Conservation (phyloP, 1,140 invertebrate genomes). For the Scaptomyza graminum region DNA sequence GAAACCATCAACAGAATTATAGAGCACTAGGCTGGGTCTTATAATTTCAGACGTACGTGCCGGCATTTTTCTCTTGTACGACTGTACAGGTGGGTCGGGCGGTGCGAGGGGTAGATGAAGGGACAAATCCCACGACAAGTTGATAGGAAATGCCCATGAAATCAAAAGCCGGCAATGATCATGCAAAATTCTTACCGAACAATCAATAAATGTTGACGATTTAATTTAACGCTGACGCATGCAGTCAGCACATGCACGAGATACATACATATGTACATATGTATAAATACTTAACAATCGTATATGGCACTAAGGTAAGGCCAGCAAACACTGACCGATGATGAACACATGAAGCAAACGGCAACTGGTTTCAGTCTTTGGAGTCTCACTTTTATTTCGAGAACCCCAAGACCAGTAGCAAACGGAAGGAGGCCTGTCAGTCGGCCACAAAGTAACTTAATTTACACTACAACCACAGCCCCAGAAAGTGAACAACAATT, state of each 20-base stretch:
- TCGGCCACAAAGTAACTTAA: slow-evolving; percentile 73
- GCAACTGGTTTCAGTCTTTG: slow-evolving; percentile 58
- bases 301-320: slow-evolving; percentile 23
- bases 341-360: slow-evolving; percentile 39
- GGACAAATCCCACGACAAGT: slow-evolving; percentile 56
- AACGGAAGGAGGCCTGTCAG: slow-evolving; percentile 61
- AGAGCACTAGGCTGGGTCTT: slow-evolving; percentile 15
- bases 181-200: slow-evolving; percentile 63
- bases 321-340: slow-evolving; percentile 32
- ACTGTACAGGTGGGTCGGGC: not conserved
- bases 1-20: slow-evolving; percentile 5
- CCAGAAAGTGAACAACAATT: slow-evolving; percentile 64
- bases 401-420: slow-evolving; percentile 67
- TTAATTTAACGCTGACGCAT: slow-evolving; percentile 79
- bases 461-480: slow-evolving; percentile 57
- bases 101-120: not conserved
- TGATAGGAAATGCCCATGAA: slow-evolving; percentile 67
- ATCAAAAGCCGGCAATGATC: slow-evolving; percentile 76
- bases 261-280: slow-evolving; percentile 9
- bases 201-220: slow-evolving; percentile 77
- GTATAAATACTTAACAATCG: slow-evolving; percentile 4
- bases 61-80: slow-evolving; percentile 45
- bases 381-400: slow-evolving; percentile 4
- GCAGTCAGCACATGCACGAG: slow-evolving; percentile 25
- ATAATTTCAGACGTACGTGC: slow-evolving; percentile 70